These are phyloP conservation scores for Sitodiplosis mosellana DNA, from an alignment of 1,140 invertebrate genomes.

Conservation along the genomic window DNA sequence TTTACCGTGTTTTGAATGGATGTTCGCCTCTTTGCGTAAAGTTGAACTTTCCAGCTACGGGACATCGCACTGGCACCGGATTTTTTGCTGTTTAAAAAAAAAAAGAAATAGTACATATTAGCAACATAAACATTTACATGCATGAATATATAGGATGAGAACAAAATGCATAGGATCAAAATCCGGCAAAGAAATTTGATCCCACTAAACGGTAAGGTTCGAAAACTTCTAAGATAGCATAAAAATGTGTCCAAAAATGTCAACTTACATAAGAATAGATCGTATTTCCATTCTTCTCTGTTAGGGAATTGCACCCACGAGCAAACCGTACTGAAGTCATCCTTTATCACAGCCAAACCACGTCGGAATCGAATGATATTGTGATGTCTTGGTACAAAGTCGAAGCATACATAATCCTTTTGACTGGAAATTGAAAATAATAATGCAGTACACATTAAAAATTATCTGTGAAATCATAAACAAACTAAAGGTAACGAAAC, in stretches of 20 bases:
- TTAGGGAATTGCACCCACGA: constrained; percentile 86
- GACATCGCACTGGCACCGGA: constrained; percentile 82
- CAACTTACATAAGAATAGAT: constrained; percentile 42
- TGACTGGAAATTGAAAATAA: constrained; percentile 42
- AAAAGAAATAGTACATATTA: no score
- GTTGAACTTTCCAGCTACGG: constrained; percentile 88
- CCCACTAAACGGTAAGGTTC: no score
- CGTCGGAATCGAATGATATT: constrained; percentile 84
- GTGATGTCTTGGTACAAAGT: constrained; percentile 88
- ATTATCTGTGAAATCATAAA: no score
- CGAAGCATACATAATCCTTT: constrained; percentile 94
- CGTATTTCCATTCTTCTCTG: constrained; percentile 70
- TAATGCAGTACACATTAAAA: neutral
- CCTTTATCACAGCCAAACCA: constrained; percentile 74
- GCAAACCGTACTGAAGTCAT: constrained; percentile 79
- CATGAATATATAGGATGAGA: no score
- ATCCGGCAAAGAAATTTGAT: no score
- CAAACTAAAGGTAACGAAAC: no score
- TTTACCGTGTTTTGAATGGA: constrained; percentile 57
- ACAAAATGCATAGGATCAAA: no score
- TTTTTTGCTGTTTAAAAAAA: constrained; percentile 43
- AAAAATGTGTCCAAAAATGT: neutral
- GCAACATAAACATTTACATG: no score
- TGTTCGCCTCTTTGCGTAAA: constrained; percentile 80
- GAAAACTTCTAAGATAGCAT: no score